Base-by-base conservation (phyloP, 1,140 invertebrate genomes). In the Arion vulgaris region DNA sequence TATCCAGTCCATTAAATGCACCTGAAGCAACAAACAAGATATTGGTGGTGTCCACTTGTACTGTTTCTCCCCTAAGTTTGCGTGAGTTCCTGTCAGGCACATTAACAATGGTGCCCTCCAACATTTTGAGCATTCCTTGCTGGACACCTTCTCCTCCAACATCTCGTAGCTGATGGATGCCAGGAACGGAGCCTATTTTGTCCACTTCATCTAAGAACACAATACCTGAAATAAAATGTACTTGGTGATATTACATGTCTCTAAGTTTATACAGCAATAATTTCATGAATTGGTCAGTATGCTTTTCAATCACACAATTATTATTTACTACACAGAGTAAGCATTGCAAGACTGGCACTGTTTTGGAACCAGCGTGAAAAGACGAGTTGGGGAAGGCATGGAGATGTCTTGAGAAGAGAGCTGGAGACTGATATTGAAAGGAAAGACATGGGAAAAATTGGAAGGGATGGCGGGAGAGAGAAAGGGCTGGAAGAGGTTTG, bases 131-230 rank as follows among this genome's bases (percentile, higher is more conserved):
- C 89, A 95, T 92, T 19, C 94, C 94, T 90, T 94, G 98, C 91
- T 99, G 99, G 0, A 99, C 98, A 66, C 98, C 99, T 93, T 99
- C 98, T 89, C 96, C 98, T 83, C 98, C 98, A 19, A 99, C 98
- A 93, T 99, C 98, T 85, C 98, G 93, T 45, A 99, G 93, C 90
- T 99, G 97, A 93, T 99, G 97, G 87, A 99, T 98, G 26, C 98
- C 98, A 45, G 98, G 97, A 7, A 99, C 97, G 51, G 98, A 97
- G 9, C 98, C 98, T 86, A 99, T 99, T 94, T 99, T 99, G 92
- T 99, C 99, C n/a, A 99, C 97, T 93, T 99, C 98, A 92, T 99
- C 98, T 80, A 99, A 93, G 92, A 99, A 99, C n/a, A 99, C 98
- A 85, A 99, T 99, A 32, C 98, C 95, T 93, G 88, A 19, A 84